Evolutionary conservation across 2,888 invertebrate genomes (phyloP), one percentile per base, ranked within the genome.

Genomic region (Nomada lathburiana): DNA sequence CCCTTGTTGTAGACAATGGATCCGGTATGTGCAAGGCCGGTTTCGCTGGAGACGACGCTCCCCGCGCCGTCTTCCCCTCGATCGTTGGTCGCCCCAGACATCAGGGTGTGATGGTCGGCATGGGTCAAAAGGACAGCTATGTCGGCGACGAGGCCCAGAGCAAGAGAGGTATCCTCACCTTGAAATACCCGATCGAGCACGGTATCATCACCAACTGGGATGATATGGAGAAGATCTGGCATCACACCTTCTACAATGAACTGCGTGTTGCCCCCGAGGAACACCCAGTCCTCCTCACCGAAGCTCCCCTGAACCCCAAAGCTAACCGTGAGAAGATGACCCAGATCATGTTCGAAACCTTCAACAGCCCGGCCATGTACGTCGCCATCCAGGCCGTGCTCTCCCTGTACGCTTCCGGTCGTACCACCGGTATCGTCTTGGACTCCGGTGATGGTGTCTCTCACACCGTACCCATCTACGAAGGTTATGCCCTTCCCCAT

Each of bases 181-280:
- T 98, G 93, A 98, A 98, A 94, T 98, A 98, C 95, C 98, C 98
- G 92, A 98, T 98, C 94, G 98, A 98, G 95, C 98, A 98, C 95
- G 98, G 98, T 94, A 98, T 98, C 95, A 97, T 98, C 94, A 98
- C 98, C 95, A 98, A 98, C 96, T 98, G 98, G 98, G 98, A 98
- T 94, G 98, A 98, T 94, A 98, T 98, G 98, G 98, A 98, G 95
- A 98, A 98, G 95, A 98, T 98, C 95, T 98, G 98, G 98, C 98
- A 98, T 95, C 98, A 98, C 96, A 98, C 98, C 94, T 98, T 98
- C 96, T 98, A 98, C 97, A 98, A 98, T 93, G 95, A 96, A 91
- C 95, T 98, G 94, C 96, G 98, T 93, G 98, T 98, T 85, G 98
- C 98, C 85, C 98, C 98, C 87, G 98, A 98, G 96, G 92, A 98